A percentile compares a stretch with the other conserved stretches of the same genome.
phyloP scores from a whole-genome alignment of 2,888 invertebrate genomes.

The Hydrotaea diabolus region DNA sequence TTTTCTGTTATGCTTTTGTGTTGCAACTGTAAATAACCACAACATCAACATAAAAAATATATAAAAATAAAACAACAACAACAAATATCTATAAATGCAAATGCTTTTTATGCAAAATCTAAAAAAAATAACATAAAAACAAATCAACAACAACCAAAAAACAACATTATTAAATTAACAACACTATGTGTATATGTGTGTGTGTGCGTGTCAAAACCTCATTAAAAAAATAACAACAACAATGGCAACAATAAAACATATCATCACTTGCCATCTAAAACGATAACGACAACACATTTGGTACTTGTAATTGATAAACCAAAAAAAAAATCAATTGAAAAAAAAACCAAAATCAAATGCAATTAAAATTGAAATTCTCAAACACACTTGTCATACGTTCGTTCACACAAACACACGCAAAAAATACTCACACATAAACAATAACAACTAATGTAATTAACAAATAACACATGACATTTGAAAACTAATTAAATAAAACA shows the following conservation, averaged over 20 bases:
- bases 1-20: slow-evolving; percentile 69
- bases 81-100: too few species aligned
- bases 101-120: slow-evolving; percentile 59
- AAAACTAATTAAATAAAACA: slow-evolving; percentile 68
- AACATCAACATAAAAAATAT: slow-evolving; percentile 15
- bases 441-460: slow-evolving; percentile 65
- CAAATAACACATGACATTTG: slow-evolving; percentile 67
- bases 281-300: slow-evolving; percentile 22
- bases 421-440: slow-evolving; percentile 52
- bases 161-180: slow-evolving; percentile 48
- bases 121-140: slow-evolving; percentile 42
- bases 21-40: slow-evolving; percentile 69
- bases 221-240: background rate
- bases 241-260: slow-evolving; percentile 52
- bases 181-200: slow-evolving; percentile 51
- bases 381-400: slow-evolving; percentile 14
- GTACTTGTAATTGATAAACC: background rate
- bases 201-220: slow-evolving; percentile 33
- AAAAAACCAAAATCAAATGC: slow-evolving; percentile 38
- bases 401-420: slow-evolving; percentile 39
- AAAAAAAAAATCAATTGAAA: slow-evolving; percentile 3
- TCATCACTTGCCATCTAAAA: slow-evolving; percentile 25
- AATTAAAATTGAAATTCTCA: slow-evolving; percentile 48
- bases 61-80: slow-evolving; percentile 44
- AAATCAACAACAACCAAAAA: slow-evolving; percentile 55